phyloP scores from a whole-genome alignment of 2,888 invertebrate species.

The Machimus atricapillus region DNA sequence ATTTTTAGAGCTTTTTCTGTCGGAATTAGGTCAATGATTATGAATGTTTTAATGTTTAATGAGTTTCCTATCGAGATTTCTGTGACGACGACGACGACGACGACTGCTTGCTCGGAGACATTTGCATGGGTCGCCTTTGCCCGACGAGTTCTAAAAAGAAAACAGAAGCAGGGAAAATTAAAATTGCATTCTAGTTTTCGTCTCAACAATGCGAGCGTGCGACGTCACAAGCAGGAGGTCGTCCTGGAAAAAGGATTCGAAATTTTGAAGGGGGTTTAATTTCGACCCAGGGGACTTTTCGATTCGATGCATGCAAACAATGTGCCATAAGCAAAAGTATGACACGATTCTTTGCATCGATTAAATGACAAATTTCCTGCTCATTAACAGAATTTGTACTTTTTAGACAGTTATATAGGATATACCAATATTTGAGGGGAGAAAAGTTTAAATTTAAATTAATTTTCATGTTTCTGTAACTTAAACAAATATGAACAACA shows the following conservation, averaged over 20 bases:
- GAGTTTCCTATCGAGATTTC: constrained; percentile 32
- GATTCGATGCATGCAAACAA: not conserved
- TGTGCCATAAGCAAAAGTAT: not conserved
- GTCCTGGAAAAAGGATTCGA: not conserved
- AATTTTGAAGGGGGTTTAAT: not conserved
- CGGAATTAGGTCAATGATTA: constrained; percentile 36
- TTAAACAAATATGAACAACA: too few species aligned
- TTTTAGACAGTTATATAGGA: too few species aligned
- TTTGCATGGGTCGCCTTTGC: not conserved
- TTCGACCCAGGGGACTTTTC: not conserved
- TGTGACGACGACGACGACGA: not conserved
- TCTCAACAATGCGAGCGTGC: not conserved
- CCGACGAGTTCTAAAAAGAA: not conserved
- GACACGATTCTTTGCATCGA: not conserved
- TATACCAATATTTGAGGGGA: too few species aligned
- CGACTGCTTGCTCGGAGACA: not conserved
- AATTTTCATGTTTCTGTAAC: too few species aligned
- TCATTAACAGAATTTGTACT: too few species aligned
- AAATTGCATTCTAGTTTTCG: not conserved
- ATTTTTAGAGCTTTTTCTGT: constrained; percentile 21
- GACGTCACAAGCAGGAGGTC: not conserved
- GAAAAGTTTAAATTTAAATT: too few species aligned
- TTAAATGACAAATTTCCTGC: not conserved
- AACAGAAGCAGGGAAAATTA: not conserved
- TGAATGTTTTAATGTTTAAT: constrained; percentile 34